Percentiles rank a stretch among this genome's conserved stretches.
Evolutionary conservation across 2,888 invertebrate species (phyloP).

Genomic region (Creontiades dilutus): DNA sequence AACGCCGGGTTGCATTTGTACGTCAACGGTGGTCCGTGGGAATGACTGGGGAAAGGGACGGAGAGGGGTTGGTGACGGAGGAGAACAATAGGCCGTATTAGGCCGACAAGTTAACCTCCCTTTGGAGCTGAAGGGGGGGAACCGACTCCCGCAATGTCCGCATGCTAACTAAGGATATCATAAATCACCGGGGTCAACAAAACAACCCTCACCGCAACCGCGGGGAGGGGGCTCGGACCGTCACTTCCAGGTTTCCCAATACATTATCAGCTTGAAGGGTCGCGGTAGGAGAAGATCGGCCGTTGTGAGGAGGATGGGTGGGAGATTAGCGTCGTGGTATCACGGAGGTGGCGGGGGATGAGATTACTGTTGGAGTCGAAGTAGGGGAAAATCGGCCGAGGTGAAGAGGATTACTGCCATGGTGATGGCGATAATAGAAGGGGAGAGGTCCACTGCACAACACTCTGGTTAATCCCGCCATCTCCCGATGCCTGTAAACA

Average conservation of each 20-base stretch:
- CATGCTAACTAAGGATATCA: slow-evolving; percentile 65
- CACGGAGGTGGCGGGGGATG: too few species aligned
- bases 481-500: neutral
- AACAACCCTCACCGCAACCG: slow-evolving; percentile 47
- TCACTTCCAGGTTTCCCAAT: slow-evolving; percentile 50
- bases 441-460: too few species aligned
- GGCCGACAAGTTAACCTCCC: slow-evolving; percentile 40
- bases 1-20: neutral
- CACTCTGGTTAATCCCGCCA: neutral
- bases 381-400: too few species aligned
- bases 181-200: slow-evolving; percentile 59
- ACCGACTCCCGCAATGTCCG: slow-evolving; percentile 15
- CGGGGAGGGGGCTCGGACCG: neutral
- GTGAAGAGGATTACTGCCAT: too few species aligned
- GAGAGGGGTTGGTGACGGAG: neutral
- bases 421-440: too few species aligned
- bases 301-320: too few species aligned
- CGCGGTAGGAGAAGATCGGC: neutral
- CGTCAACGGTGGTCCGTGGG: neutral
- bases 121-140: neutral
- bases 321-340: too few species aligned
- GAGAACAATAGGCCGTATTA: slow-evolving; percentile 49
- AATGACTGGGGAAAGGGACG: too few species aligned
- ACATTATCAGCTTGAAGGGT: slow-evolving; percentile 40
- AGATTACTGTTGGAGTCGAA: too few species aligned